Base-by-base conservation (phyloP, 2,888 invertebrate genomes). In the Polia nebulosa region DNA sequence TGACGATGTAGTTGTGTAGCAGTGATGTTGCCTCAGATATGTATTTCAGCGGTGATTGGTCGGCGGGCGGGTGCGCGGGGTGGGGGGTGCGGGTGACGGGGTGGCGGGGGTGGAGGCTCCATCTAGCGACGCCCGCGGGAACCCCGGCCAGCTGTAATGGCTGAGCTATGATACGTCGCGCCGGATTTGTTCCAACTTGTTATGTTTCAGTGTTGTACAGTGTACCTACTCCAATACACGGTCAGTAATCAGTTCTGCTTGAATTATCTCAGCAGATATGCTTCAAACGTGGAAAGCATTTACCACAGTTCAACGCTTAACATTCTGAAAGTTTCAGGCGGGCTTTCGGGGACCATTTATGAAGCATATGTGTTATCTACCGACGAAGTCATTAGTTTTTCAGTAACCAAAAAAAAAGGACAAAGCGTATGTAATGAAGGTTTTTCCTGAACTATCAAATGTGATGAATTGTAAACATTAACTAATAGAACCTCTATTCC, bases 41-140 rank as follows among this genome's bases (percentile, higher is more conserved):
- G 77, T 83, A 72, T 78, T 86, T 82, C 84, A 85, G 86, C 83
- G 78, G 78, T 77, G 77, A 78, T 80, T 80, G 77, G 83, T 65
- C 76, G 68, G 53, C 63, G 53, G 70, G 69, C 51, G 71, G 57
- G 70, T 63, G 59, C 62, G 72, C 17, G 62, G 45, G 41, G n/a
- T 15, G 71, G 71, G 53, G 73, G 67, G 62, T 47, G 69, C 70
- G 63, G 34, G 25, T 27, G 63, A 47, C 29, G 66, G 56, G 22
- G 52, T 20, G 27, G 55, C 36, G 60, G 20, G 70, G 68, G 68
- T 61, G 65, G 79, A n/a, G 77, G 70, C 77, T 75, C 77, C 77
- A 78, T 80, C 80, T 77, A 72, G 64, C 52, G 80, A 72, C 69
- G 75, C 76, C 67, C 66, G 75, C 62, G 66, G 66, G 68, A 68